Evolutionary conservation across 2,888 invertebrate species (phyloP).

Genomic region (Nyleta sp.): DNA sequence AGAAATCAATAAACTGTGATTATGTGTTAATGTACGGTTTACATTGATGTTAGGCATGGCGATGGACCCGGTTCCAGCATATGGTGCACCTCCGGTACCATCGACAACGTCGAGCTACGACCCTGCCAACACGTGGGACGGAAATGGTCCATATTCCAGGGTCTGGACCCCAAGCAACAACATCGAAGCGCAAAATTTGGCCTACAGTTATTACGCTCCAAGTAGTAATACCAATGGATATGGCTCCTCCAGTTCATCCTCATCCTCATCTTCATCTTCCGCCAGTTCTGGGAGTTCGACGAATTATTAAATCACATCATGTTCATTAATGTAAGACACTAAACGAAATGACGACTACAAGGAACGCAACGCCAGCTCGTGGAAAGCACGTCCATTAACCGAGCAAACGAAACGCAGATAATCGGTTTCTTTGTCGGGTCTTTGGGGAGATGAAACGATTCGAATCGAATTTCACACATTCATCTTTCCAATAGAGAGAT

Average conservation of each 20-base stretch:
- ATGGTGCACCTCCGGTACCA: constrained; percentile 86
- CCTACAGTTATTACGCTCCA: constrained; percentile 82
- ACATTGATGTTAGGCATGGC: constrained; percentile 85
- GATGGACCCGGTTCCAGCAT: constrained; percentile 87
- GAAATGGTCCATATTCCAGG: constrained; percentile 90
- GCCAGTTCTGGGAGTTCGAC: constrained; percentile 75
- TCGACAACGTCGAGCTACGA: constrained; percentile 85
- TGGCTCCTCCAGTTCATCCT: constrained; percentile 87
- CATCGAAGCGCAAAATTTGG: constrained; percentile 81
- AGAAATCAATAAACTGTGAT: too few relatives aligned
- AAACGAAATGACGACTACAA: constrained; percentile 58
- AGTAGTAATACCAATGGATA: constrained; percentile 88
- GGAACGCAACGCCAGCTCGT: constrained; percentile 13
- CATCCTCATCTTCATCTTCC: constrained; percentile 84
- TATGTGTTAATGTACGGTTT: too few relatives aligned
- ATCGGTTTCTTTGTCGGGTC: constrained; percentile 8
- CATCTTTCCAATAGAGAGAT: not conserved
- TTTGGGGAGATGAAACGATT: constrained; percentile 1
- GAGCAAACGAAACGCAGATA: constrained; percentile 2
- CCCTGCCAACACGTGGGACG: constrained; percentile 89
- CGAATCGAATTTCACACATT: constrained; percentile 12
- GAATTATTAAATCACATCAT: constrained; percentile 65
- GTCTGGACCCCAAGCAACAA: constrained; percentile 86
- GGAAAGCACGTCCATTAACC: constrained; percentile 9
- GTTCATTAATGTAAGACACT: constrained; percentile 9